Base-by-base conservation (phyloP, 2,797 vertebrate species). In the Gymnothorax javanicus region DNA sequence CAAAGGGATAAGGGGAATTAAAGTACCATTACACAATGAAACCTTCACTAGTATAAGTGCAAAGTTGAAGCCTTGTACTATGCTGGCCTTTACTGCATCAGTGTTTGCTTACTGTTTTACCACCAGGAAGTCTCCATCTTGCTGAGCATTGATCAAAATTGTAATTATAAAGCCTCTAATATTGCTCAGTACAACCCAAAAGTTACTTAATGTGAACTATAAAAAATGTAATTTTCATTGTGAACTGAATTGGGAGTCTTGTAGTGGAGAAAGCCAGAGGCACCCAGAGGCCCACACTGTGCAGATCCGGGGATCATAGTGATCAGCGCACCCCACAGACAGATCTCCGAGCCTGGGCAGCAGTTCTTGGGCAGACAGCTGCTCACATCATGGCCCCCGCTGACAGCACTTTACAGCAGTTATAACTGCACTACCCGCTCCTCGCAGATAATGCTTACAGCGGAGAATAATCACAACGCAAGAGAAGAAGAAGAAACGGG, bases 11-110 rank as follows among this genome's bases (percentile, higher is more conserved):
- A 94, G 91, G 90, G 95, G 91, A 94, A 94, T 95, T 94, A 94
- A 95, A 94, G 94, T 95, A 94, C 94, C 94, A 94, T 94, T 93
- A 93, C 94, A 94, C 95, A 96, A 95, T 96, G 95, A 96, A 94
- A 95, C 94, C 93, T 94, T 94, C 87, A 81, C 92, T 92, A 93
- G 91, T 94, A n/a, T 9, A 54, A 54, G 20, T 20, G 73, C 17
- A 7, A 77, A 50, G 20, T 77, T 1, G 8, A 77, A 90, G 90
- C 90, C 91, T 89, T 89, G 91, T 92, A 87, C 89, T 89, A 85
- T 91, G 89, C 91, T 90, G 93, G 92, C 93, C 92, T 89, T 92
- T 91, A 91, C 93, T 94, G 91, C 91, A 95, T 95, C 92, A 84
- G 91, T 90, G 85, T 90, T 87, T 94, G 94, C 94, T 94, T 93